These are phyloP conservation scores for Cariama cristata DNA, from an alignment of 2,113 vertebrate genomes.

Conservation along the genomic window DNA sequence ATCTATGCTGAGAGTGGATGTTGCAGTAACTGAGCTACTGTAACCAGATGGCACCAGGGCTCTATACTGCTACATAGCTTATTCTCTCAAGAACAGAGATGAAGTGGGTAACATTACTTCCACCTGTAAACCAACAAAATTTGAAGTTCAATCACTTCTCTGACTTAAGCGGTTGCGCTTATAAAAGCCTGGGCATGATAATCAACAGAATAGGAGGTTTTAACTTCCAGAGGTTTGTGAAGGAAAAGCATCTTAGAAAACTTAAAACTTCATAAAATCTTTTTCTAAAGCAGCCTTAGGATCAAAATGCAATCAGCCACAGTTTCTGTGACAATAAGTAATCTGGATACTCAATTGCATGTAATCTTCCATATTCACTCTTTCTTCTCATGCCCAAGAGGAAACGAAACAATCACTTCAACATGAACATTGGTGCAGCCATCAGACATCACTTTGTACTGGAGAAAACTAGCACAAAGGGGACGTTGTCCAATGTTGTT, in stretches of 20 bases:
- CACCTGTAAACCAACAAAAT: neutral
- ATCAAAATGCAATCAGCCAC: rapidly evolving
- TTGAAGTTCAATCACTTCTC: neutral
- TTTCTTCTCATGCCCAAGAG: neutral
- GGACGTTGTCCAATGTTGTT: no score
- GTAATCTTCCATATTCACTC: neutral
- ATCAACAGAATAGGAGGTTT: neutral
- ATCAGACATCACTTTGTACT: neutral
- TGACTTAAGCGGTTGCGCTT: neutral
- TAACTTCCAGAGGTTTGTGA: neutral
- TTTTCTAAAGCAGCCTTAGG: neutral
- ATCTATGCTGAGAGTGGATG: neutral
- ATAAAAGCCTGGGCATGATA: neutral
- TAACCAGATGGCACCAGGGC: neutral
- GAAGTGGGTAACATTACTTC: rapidly evolving
- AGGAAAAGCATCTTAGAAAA: neutral
- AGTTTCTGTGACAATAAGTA: neutral
- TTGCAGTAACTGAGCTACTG: neutral
- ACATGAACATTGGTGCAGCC: neutral
- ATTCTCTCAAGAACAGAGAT: neutral
- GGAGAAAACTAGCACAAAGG: neutral
- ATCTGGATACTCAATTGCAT: neutral
- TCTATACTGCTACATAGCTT: neutral
- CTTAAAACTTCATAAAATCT: neutral
- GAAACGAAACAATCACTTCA: neutral